Conservation (phyloP, 1,140 invertebrate genomes). For the Eupristina koningsbergeri region DNA sequence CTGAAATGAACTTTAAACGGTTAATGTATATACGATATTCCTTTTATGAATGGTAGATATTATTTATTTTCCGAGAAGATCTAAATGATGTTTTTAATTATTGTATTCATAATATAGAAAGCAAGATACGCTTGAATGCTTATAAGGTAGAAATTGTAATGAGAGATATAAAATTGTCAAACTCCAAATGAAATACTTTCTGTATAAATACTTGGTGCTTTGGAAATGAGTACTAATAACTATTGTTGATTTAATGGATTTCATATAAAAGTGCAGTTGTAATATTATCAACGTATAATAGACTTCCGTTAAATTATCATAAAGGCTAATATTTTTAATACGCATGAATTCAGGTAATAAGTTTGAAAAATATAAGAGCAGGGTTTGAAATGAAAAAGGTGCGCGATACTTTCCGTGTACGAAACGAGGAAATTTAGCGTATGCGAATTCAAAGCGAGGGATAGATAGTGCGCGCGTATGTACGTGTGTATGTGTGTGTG, state of each 20-base stretch:
- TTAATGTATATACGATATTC: too few relatives aligned
- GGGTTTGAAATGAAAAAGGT: not conserved
- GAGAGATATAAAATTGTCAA: not conserved
- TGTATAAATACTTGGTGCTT: not conserved
- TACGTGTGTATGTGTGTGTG: too few relatives aligned
- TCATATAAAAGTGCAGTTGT: not conserved
- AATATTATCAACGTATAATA: not conserved
- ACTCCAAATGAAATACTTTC: not conserved
- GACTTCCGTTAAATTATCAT: not conserved
- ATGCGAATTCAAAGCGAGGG: not conserved
- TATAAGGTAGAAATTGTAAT: too few relatives aligned
- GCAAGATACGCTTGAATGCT: not conserved
- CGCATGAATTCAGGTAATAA: not conserved
- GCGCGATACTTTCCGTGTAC: not conserved
- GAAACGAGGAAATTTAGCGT: constrained; percentile 32
- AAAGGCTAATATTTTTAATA: constrained; percentile 17
- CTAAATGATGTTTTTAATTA: not conserved
- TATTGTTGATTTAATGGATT: not conserved
- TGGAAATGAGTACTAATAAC: not conserved
- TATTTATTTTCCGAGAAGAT: not conserved
- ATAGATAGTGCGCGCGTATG: too few relatives aligned
- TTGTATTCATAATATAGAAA: not conserved
- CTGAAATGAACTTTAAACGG: not conserved
- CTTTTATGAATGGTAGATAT: not conserved
- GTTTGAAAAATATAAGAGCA: not conserved